Evolutionary conservation across 2,888 invertebrate species (phyloP), one percentile per base, ranked within the genome.

Genomic region (Stomorhina lunata): DNA sequence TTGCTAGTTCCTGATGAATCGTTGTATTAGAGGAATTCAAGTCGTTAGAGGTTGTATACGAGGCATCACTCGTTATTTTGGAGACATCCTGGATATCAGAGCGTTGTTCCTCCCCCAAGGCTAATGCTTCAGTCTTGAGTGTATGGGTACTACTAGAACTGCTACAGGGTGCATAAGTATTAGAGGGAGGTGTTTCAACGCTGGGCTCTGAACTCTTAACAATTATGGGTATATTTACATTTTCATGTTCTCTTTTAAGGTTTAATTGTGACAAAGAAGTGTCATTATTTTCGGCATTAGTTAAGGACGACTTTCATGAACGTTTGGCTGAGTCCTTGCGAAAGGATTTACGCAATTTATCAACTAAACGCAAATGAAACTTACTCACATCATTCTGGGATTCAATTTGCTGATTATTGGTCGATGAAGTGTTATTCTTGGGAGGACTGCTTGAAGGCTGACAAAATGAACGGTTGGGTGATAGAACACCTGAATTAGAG

Each of bases 361-460:
- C 95, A 82, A 95, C 93, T 84, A 95, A 91, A 45, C 95, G 93
- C 87, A 93, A 93, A 91, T 95, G 95, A 88, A 95, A 95, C 91
- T 95, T 95, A 88, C 94, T 94, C 20, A 95, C 90, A 83, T 94
- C 95, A 79, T 92, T 92, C 61, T 93, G 92, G 72, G 93, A 93
- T 32, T 93, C 93, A 72, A 53, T 34, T 61, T 61, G 32, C 76
- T 73, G 83, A 66, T 73, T 76, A 80, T 55, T 71, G 37, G 86
- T 84, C 12, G 85, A 84, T 0, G 85, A n/a, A 15, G 20, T 59
- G 12, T 22, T 37, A 2, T 93, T 65, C 27, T 76, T 71, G 2
- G 91, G 90, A 37, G 91, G 91, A 80, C 94, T 94, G 17, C 78
- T 75, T 29, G 85, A 80, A 4, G 80, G 32, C 40, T 85, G 86